Evolutionary conservation across 2,888 invertebrate genomes (phyloP).

Genomic region (Argyresthia albistria): DNA sequence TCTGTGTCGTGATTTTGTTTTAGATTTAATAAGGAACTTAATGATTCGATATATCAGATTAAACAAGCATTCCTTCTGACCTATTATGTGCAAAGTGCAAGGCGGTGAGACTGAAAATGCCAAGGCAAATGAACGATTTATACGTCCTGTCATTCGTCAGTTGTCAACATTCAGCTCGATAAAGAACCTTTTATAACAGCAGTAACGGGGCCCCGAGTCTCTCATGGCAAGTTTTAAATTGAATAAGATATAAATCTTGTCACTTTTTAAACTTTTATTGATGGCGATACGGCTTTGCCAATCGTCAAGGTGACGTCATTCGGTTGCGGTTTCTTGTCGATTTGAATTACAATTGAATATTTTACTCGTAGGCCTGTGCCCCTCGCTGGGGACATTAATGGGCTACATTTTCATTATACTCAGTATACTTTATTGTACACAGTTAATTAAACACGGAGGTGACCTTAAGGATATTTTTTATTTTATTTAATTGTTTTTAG

Average conservation of each 20-base stretch:
- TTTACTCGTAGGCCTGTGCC: no score
- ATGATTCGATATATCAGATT: neutral
- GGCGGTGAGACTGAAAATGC: neutral
- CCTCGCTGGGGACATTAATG: no score
- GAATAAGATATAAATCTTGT: conserved; percentile 57
- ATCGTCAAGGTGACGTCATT: neutral
- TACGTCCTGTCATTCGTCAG: neutral
- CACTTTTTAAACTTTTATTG: conserved; percentile 42
- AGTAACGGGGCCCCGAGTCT: conserved; percentile 6
- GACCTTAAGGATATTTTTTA: no score
- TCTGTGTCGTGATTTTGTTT: no score
- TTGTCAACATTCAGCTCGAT: neutral
- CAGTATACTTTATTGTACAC: no score
- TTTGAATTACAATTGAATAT: neutral
- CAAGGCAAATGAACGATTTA: neutral
- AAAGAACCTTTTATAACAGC: conserved; percentile 7
- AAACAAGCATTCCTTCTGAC: neutral
- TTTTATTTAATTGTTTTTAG: no score
- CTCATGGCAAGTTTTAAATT: conserved; percentile 39
- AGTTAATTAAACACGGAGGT: no score
- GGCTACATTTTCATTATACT: no score
- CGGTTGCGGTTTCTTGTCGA: neutral
- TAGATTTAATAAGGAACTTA: no score
- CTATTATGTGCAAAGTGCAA: no score
- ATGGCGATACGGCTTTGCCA: conserved; percentile 19